These are phyloP conservation scores for Apostichopus japonicus DNA, from an alignment of 35 echinoderm and acorn worm species.

Conservation along the genomic window DNA sequence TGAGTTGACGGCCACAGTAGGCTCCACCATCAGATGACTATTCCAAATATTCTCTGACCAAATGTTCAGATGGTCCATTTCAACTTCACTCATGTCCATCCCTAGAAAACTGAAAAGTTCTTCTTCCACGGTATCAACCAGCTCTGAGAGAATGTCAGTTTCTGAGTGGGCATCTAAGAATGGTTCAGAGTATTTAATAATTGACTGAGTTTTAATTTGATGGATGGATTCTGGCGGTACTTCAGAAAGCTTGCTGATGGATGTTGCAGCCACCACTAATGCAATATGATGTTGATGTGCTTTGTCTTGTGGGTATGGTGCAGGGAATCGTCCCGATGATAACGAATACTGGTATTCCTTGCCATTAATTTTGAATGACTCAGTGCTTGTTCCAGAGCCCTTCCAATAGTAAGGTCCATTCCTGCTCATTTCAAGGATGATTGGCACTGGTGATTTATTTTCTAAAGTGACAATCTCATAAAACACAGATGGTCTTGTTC, in stretches of 20 bases:
- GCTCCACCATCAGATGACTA: conserved; percentile 75
- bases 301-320: conserved; percentile 60
- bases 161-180: conserved; percentile 67
- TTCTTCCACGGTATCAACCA: conserved; percentile 78
- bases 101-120: conserved; percentile 77
- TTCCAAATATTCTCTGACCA: conserved; percentile 96
- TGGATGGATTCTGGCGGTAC: conserved; percentile 73
- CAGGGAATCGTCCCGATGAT: conserved; percentile 73
- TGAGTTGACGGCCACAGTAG: not conserved
- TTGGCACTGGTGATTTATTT: conserved; percentile 74
- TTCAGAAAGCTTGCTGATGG: conserved; percentile 59
- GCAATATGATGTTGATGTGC: conserved; percentile 65
- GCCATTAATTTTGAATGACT: conserved; percentile 79
- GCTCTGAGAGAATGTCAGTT: conserved; percentile 57
- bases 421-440: conserved; percentile 64
- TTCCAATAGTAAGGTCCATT: conserved; percentile 88
- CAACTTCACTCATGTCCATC: conserved; percentile 59
- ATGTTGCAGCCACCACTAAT: conserved; percentile 79
- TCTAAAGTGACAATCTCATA: conserved; percentile 81
- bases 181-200: conserved; percentile 83
- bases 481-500: conserved; percentile 70
- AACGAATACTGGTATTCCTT: conserved; percentile 67
- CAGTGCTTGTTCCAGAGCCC: conserved; percentile 72
- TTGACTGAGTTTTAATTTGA: conserved; percentile 58
- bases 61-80: conserved; percentile 67